Conservation (phyloP, 1,140 invertebrate species). For the Zaprionus tsacasi region DNA sequence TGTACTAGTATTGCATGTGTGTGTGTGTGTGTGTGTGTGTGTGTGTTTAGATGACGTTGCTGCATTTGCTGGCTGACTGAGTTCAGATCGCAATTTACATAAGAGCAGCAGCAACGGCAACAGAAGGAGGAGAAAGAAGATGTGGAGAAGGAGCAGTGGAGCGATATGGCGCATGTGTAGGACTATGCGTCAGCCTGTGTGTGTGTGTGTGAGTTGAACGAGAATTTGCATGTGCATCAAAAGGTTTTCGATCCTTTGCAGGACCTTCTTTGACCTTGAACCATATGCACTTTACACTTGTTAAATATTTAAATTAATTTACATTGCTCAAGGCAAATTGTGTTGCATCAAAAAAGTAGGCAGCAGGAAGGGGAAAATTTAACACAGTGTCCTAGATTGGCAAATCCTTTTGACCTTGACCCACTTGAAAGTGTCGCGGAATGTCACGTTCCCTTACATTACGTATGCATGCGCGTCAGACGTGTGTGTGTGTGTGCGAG, state of each 20-base stretch:
- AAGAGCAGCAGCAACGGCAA: not conserved
- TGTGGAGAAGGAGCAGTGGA: not conserved
- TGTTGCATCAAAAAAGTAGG: conserved; percentile 3
- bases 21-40: not conserved
- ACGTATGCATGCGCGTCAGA: not conserved
- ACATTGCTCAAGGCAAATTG: too few species aligned
- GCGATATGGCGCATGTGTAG: not conserved
- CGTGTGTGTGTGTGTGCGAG: not conserved
- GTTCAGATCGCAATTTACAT: conserved; percentile 16
- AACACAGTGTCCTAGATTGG: conserved; percentile 21
- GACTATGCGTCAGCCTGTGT: too few species aligned
- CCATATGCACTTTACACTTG: not conserved
- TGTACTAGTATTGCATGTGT: not conserved
- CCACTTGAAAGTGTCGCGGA: conserved; percentile 35
- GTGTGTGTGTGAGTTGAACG: too few species aligned
- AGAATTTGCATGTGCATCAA: too few species aligned
- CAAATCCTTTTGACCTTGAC: conserved; percentile 59
- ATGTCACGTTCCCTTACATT: conserved; percentile 12
- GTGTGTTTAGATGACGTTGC: not conserved
- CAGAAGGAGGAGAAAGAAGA: too few species aligned
- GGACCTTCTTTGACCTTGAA: not conserved
- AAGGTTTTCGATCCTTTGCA: not conserved
- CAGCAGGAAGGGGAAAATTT: not conserved
- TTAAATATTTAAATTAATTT: not conserved
- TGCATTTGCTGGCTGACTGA: not conserved